phyloP scores from a whole-genome alignment of 2,797 vertebrate species.

The Phrynocephalus vlangalii region DNA sequence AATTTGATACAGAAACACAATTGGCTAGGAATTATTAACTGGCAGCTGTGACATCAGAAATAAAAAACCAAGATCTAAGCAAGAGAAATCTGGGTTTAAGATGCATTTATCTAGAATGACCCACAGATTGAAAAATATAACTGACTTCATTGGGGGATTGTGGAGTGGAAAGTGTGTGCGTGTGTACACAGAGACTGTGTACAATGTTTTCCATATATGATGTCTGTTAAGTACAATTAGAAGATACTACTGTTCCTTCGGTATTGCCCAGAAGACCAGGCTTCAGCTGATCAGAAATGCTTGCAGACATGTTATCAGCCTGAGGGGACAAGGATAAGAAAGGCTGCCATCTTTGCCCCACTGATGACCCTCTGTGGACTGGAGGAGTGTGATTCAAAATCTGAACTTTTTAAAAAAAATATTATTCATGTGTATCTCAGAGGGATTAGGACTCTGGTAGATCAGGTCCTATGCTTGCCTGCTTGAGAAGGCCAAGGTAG shows the following conservation, averaged over 20 bases:
- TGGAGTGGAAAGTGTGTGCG: slow-evolving; percentile 57
- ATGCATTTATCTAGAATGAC: slow-evolving; percentile 68
- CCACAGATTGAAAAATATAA: slow-evolving; percentile 74
- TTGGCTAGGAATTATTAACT: slow-evolving; percentile 66
- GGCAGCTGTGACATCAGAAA: slow-evolving; percentile 55
- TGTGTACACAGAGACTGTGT: neutral
- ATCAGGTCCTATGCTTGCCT: neutral
- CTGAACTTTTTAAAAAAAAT: neutral
- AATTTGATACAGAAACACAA: neutral
- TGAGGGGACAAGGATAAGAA: neutral
- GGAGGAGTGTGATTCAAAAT: neutral
- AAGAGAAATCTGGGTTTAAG: slow-evolving; percentile 74
- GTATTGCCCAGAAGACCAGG: neutral
- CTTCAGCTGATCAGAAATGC: neutral
- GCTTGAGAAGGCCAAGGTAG: neutral
- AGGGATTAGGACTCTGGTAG: too few species aligned
- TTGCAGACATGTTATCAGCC: neutral
- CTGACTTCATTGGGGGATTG: slow-evolving; percentile 62
- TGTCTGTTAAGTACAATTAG: slow-evolving; percentile 57
- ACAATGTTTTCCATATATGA: slow-evolving; percentile 73
- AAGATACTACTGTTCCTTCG: slow-evolving; percentile 39
- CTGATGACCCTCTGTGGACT: neutral
- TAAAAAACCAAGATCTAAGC: slow-evolving; percentile 62
- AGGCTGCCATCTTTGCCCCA: neutral
- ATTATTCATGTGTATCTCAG: too few species aligned